Conservation (phyloP, 2,888 invertebrate genomes). For the Caenorhabditis imperialis region DNA sequence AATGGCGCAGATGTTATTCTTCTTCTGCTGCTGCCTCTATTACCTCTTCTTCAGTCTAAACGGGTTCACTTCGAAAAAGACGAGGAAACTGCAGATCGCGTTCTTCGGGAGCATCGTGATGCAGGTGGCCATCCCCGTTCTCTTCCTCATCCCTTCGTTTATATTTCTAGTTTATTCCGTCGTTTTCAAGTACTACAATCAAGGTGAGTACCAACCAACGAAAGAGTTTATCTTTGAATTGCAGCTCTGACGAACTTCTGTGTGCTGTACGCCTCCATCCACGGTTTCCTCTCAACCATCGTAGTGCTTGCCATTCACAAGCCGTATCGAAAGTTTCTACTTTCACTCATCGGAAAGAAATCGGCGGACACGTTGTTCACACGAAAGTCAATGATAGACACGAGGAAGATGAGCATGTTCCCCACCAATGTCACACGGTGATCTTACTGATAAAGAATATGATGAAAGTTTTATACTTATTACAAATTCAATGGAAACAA, state of each 20-base stretch:
- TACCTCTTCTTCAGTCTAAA: conserved; percentile 25
- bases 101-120: conserved; percentile 27
- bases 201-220: conserved; percentile 2
- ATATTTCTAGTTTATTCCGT: conserved; percentile 22
- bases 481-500: neutral
- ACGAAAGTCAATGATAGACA: no score
- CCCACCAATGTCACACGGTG: conserved; percentile 14
- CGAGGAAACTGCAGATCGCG: conserved; percentile 30
- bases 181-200: conserved; percentile 31
- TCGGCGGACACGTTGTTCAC: no score
- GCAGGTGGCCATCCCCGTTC: conserved; percentile 30
- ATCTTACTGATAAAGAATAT: neutral
- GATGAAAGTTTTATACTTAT: neutral
- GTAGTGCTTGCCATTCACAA: conserved; percentile 33
- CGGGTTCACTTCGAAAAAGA: conserved; percentile 40
- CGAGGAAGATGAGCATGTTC: conserved; percentile 23
- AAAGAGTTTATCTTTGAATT: neutral
- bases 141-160: conserved; percentile 21
- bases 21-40: conserved; percentile 26
- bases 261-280: conserved; percentile 26
- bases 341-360: conserved; percentile 5
- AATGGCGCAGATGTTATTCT: conserved; percentile 20
- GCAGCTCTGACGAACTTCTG: conserved; percentile 34
- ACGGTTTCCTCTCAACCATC: conserved; percentile 27
- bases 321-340: conserved; percentile 30